Base-by-base conservation (phyloP, 2,797 vertebrate species). In the Chloroceryle inda region DNA sequence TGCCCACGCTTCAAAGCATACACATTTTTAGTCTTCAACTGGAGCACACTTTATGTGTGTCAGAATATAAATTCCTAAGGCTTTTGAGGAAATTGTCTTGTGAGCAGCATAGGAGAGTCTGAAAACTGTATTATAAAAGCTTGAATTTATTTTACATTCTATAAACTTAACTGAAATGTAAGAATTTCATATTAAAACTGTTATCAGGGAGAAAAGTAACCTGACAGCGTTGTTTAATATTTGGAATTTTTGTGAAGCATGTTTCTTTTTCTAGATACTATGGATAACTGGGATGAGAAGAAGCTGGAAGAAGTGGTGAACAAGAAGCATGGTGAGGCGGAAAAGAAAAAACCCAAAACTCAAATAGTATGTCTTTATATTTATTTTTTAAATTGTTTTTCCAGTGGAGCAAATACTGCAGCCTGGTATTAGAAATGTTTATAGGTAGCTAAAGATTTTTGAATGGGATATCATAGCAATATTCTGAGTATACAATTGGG, bases 281-380 rank as follows among this genome's bases (percentile, higher is more conserved):
- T 99, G 99, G 99, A 99, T n/a, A 99, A 99, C 97, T 99, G 99
- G 99, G 99, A 99, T 79, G 99, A 99, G 97, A 99, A 99, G 98
- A 99, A 99, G 93, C 97, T 99, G 96, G 99, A 99, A 96, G 99
- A 99, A 96, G 99, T 99, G 40, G 98, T 99, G 88, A 99, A 99
- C 98, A 99, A 99, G 97, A 99, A 99, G 94, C 99, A 99, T 62
- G 99, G 99, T 95, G 99, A 99, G 96, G 99, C 99, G 5, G 99
- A 99, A 98, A 99, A 99, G 98, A 99, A 99, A 98, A 99, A 99
- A 95, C 98, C 99, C 75, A 99, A 99, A 98, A 99, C 99, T 37
- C 98, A 99, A 97, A 99, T 99, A 89, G 99, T 99, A 98, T 94
- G 98, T 98, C 35, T 56, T 61, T 66, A 87, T 96, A 15, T 11